These are phyloP conservation scores for Pollimyrus isidori DNA, from an alignment of 2,113 vertebrate species.

Conservation along the genomic window DNA sequence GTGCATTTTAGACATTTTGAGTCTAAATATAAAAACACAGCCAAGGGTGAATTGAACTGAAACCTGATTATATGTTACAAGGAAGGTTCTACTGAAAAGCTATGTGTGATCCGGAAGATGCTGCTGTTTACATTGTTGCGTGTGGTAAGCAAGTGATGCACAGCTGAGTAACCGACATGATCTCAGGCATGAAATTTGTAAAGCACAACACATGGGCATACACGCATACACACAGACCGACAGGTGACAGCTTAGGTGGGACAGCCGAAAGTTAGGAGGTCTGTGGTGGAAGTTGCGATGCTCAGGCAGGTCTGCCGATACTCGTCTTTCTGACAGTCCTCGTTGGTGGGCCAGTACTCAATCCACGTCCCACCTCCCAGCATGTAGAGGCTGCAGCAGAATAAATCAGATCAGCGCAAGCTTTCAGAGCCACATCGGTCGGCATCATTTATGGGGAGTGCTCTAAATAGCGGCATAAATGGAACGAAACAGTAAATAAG, in stretches of 20 bases:
- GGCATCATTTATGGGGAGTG: too few species aligned
- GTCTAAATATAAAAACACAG: too few species aligned
- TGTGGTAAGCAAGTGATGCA: background rate
- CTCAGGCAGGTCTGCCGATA: conserved; percentile 32
- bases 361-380: conserved; percentile 58
- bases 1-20: too few species aligned
- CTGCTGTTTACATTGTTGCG: background rate
- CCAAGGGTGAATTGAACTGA: too few species aligned
- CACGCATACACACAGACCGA: background rate
- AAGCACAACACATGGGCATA: background rate
- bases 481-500: too few species aligned
- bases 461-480: too few species aligned
- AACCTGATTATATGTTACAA: too few species aligned
- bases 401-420: background rate
- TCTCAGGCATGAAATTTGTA: background rate
- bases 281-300: conserved; percentile 28
- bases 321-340: conserved; percentile 28
- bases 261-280: conserved; percentile 49
- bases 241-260: conserved; percentile 31
- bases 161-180: background rate
- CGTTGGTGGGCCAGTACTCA: conserved; percentile 46
- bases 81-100: too few species aligned
- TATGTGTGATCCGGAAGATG: background rate
- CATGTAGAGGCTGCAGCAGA: conserved; percentile 46
- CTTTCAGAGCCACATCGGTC: too few species aligned